Evolutionary conservation across 2,888 invertebrate genomes (phyloP).

Genomic region (Chrysodeixis includens): DNA sequence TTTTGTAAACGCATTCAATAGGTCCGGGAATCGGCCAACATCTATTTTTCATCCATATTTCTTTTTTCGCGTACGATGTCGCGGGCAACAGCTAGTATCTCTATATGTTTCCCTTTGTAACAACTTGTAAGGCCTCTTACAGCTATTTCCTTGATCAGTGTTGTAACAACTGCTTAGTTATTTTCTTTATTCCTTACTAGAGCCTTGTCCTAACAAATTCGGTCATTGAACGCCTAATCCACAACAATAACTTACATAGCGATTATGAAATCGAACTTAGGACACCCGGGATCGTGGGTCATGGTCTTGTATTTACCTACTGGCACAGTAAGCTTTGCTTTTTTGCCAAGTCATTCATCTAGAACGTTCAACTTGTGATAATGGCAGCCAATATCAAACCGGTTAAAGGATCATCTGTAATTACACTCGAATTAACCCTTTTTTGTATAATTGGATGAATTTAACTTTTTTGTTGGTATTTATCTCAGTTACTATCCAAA

Average conservation of each 20-base stretch:
- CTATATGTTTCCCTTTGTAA: no score
- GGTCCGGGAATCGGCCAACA: no score
- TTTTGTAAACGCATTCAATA: no score
- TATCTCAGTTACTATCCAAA: slow-evolving; percentile 1
- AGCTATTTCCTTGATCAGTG: no score
- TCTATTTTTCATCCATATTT: no score
- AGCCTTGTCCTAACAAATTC: no score
- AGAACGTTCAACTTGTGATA: slow-evolving; percentile 8
- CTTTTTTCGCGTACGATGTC: no score
- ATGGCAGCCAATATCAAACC: neutral
- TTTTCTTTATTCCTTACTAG: no score
- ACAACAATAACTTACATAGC: neutral
- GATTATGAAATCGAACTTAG: neutral
- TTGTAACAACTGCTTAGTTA: no score
- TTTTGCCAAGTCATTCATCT: neutral
- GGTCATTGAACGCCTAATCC: neutral
- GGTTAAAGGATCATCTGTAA: slow-evolving; percentile 16
- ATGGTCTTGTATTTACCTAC: neutral
- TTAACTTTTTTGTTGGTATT: neutral
- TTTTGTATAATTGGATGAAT: slow-evolving; percentile 19
- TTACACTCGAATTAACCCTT: slow-evolving; percentile 10
- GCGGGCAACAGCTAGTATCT: no score
- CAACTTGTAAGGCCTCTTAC: no score
- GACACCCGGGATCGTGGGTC: neutral
- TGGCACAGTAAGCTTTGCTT: slow-evolving; percentile 2